These are phyloP conservation scores for Bembecia ichneumoniformis DNA, from an alignment of 2,888 invertebrate species.

Conservation along the genomic window DNA sequence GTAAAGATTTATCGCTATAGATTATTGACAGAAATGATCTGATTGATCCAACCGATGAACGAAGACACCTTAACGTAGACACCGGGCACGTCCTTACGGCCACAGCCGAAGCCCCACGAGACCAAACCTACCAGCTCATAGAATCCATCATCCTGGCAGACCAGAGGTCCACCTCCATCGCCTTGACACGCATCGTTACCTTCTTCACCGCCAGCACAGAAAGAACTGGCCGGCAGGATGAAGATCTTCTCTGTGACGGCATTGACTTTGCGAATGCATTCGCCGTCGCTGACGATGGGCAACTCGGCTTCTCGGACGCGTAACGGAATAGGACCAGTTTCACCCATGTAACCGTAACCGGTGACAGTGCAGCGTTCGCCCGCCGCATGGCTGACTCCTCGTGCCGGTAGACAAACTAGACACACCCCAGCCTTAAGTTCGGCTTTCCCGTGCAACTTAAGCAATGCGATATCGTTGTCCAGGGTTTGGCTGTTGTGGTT, in stretches of 20 bases:
- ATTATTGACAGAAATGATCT: conserved; percentile 95
- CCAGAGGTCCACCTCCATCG: conserved; percentile 94
- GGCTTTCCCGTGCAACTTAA: conserved; percentile 90
- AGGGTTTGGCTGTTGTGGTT: conserved; percentile 95
- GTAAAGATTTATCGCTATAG: conserved; percentile 60
- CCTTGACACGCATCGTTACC: conserved; percentile 97
- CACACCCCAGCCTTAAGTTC: conserved; percentile 82
- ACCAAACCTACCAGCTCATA: conserved; percentile 94
- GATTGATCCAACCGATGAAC: conserved; percentile 97
- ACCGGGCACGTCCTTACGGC: conserved; percentile 94
- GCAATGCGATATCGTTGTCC: conserved; percentile 93
- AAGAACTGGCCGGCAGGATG: conserved; percentile 92
- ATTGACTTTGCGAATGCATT: conserved; percentile 93
- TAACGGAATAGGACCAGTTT: conserved; percentile 94
- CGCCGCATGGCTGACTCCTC: conserved; percentile 90
- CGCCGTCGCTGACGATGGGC: conserved; percentile 92
- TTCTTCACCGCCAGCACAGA: conserved; percentile 94
- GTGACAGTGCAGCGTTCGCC: conserved; percentile 94
- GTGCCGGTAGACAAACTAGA: conserved; percentile 88
- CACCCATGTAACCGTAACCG: conserved; percentile 96
- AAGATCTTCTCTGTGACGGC: conserved; percentile 96
- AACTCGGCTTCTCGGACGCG: conserved; percentile 91
- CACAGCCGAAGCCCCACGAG: conserved; percentile 96
- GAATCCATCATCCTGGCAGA: conserved; percentile 93
- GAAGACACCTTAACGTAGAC: conserved; percentile 96